Evolutionary conservation across 2,797 vertebrate species (phyloP), one percentile per base, ranked within the genome.

Genomic region (Sebastes jordani): DNA sequence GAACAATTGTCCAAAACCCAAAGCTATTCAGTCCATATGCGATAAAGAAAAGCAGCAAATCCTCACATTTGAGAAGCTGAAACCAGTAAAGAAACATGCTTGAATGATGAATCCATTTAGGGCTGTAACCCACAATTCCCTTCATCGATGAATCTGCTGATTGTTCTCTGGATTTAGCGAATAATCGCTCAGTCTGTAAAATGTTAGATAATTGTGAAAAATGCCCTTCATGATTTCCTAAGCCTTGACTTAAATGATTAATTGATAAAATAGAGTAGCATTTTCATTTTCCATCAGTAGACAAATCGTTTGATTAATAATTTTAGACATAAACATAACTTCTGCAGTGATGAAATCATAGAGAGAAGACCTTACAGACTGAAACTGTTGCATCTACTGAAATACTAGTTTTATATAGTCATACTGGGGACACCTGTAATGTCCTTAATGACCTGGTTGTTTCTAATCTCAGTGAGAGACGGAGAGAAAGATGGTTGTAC

Each of bases 381-480:
- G 1, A 46, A 0, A 74, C 29, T 32, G 34, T 67, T 67, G 49
- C 42, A 34, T 62, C 10, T n/a, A 29, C 38, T 42, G 25, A 68
- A 32, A 30, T 27, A 55, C 58, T 4, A 30, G 22, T 25, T 68
- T 20, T 1, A 62, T 38, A 32, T 8, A 11, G 14, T 74, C 27
- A n/a, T 58, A 27, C 49, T 68, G 49, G 38, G 38, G 38, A 42
- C 38, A 42, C 38, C 38, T 42, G 38, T 42, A 42, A 42, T 42
- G 38, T 14, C 38, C 38, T 42, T 14, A 49, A 76, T 76, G 66
- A 79, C 65, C 63, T 61, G 25, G 61, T 85, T 81, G 80, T 84
- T 82, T 75, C 82, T 83, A 52, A 85, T 73, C 9, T 65, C 70
- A 58, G 59, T 42, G 34, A 34, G 76, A 49, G 60, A 58, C 49